phyloP scores from a whole-genome alignment of 2,888 invertebrate species.

The Napeogenes inachia region DNA sequence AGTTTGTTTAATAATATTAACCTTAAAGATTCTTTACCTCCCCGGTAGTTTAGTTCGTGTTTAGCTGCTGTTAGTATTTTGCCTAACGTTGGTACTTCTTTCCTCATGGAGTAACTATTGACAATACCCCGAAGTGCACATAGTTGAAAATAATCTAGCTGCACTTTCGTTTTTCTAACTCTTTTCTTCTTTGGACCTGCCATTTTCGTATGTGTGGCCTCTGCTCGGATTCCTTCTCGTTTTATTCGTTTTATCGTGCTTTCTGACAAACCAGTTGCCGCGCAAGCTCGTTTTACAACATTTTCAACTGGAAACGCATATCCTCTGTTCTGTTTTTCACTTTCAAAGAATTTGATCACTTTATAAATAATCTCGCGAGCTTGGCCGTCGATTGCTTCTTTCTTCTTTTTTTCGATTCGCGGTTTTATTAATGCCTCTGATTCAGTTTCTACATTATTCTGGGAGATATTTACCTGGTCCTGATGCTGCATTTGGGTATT shows the following conservation, averaged over 20 bases:
- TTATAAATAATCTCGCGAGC: conserved; percentile 68
- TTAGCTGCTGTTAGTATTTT: conserved; percentile 66
- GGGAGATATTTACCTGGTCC: conserved; percentile 17
- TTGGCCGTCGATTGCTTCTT: conserved; percentile 69
- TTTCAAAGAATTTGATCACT: conserved; percentile 71
- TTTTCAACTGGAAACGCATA: conserved; percentile 70
- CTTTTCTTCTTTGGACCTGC: conserved; percentile 68
- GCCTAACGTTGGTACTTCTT: conserved; percentile 67
- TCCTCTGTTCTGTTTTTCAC: conserved; percentile 69
- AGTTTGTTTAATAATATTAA: conserved; percentile 67
- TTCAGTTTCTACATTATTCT: conserved; percentile 24
- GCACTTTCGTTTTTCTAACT: conserved; percentile 66
- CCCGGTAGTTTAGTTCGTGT: conserved; percentile 63
- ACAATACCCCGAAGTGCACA: conserved; percentile 66
- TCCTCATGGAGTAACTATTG: conserved; percentile 60
- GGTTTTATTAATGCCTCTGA: conserved; percentile 38
- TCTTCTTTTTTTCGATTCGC: conserved; percentile 61
- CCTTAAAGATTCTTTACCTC: conserved; percentile 65
- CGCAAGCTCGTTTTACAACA: conserved; percentile 67
- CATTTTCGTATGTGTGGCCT: conserved; percentile 68
- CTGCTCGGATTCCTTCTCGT: conserved; percentile 62
- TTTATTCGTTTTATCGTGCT: conserved; percentile 70
- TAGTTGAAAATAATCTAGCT: conserved; percentile 66
- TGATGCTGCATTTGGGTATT: conserved; percentile 23
- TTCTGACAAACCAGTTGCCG: conserved; percentile 66